These are phyloP conservation scores for Ormyrus nitidulus DNA, from an alignment of 2,888 invertebrate species.

Conservation along the genomic window DNA sequence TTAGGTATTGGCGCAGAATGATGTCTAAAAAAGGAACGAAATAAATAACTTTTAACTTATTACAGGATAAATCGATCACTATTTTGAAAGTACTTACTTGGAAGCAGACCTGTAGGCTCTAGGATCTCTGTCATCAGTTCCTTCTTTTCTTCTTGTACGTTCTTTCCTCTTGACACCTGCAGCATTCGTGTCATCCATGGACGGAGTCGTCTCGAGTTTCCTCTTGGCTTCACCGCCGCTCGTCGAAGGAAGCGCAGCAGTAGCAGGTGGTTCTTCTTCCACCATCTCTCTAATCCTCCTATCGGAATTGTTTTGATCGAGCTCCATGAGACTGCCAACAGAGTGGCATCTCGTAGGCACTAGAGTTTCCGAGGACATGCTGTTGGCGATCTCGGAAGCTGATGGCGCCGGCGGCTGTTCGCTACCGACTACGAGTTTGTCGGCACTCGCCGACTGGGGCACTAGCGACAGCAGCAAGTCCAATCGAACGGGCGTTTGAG, in stretches of 20 bases:
- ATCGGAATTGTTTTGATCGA: conserved; percentile 83
- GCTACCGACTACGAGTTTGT: conserved; percentile 83
- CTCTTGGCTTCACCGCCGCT: conserved; percentile 81
- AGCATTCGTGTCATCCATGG: conserved; percentile 40
- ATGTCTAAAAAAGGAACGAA: conserved; percentile 60
- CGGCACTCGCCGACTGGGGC: conserved; percentile 83
- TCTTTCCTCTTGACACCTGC: conserved; percentile 79
- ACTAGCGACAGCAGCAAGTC: conserved; percentile 91
- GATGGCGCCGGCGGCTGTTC: conserved; percentile 65
- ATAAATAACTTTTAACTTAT: no score
- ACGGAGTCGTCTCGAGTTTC: conserved; percentile 76
- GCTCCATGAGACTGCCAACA: conserved; percentile 85
- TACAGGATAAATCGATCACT: no score
- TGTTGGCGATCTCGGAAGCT: conserved; percentile 20
- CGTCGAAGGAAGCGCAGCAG: conserved; percentile 56
- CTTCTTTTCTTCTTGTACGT: conserved; percentile 75
- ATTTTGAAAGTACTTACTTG: conserved; percentile 58
- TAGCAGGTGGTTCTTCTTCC: conserved; percentile 74
- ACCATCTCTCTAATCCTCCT: conserved; percentile 85
- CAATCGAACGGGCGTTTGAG: conserved; percentile 92
- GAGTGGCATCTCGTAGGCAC: conserved; percentile 79
- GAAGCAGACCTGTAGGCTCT: conserved; percentile 66
- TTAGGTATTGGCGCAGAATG: conserved; percentile 70
- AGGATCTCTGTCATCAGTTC: conserved; percentile 66
- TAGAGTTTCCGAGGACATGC: conserved; percentile 68